These are phyloP conservation scores for Amblyraja radiata DNA, from an alignment of 2,797 vertebrate genomes.

Conservation along the genomic window DNA sequence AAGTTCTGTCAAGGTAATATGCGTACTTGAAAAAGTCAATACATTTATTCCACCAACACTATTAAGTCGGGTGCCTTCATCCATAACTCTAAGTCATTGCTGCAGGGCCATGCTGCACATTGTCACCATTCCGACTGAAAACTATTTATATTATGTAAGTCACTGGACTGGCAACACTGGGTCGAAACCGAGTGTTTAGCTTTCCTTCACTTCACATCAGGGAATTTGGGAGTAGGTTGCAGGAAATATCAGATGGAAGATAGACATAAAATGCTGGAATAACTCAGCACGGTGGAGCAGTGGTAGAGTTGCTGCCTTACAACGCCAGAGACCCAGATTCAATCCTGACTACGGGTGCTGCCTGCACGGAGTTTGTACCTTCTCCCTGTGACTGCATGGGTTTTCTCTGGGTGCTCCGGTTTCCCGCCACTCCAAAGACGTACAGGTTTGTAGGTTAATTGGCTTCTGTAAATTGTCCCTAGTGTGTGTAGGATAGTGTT, in stretches of 20 bases:
- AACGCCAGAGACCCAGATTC: too few relatives aligned
- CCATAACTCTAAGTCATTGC: neutral
- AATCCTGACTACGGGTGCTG: too few relatives aligned
- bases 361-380: too few relatives aligned
- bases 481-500: too few relatives aligned
- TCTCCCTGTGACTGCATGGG: too few relatives aligned
- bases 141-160: neutral
- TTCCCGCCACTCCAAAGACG: too few relatives aligned
- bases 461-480: too few relatives aligned
- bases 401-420: too few relatives aligned
- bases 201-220: neutral
- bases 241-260: neutral
- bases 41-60: constrained; percentile 21
- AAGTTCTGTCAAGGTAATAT: constrained; percentile 6
- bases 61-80: neutral
- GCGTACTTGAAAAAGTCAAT: constrained; percentile 20
- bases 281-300: too few relatives aligned
- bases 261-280: too few relatives aligned
- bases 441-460: too few relatives aligned
- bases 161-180: neutral
- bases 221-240: neutral
- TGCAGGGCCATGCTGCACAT: neutral
- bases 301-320: too few relatives aligned
- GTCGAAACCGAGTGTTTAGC: neutral
- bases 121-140: constrained; percentile 15